Evolutionary conservation across 2,888 invertebrate genomes (phyloP), one percentile per base, ranked within the genome.

Genomic region (Sarcophaga carnaria): DNA sequence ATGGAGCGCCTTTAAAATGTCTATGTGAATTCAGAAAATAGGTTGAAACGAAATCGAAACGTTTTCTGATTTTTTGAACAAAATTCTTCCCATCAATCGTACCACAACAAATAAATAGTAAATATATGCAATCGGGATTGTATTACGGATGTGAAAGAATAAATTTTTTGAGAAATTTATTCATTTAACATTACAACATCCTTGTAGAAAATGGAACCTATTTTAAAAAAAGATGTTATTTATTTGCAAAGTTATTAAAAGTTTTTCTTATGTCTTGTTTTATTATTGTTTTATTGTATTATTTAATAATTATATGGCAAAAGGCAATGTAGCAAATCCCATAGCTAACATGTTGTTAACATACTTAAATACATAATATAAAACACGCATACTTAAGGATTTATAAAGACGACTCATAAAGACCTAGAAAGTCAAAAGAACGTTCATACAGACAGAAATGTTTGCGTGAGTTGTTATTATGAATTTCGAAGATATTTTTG

Each of bases 391-490:
- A 81, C 80, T 76, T 60, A 77, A 86, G 17, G 22, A 37, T 22
- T 37, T 70, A 60, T 60, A 66, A 66, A 45, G 25, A 45, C 45
- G 25, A 59, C 20, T 54, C 12, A 76, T 12, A 69, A 66, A 54
- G 25, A 72, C 27, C 27, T 66, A 22, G 20, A 60, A 83, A 62
- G 4, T 2, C 27, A 71, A 37, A 6, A 62, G 27, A 59, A 64
- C 17, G 25, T 71, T 80, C 27, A 62, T 70, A 66, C 62, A 54
- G 25, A 25, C 64, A 66, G 67, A 59, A 6, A 80, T 74, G 83
- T 84, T 87, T 87, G 83, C 87, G 87, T 87, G 87, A 75, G 70
- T 79, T 75, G 63, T 22, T 81, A 81, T 81, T 81, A 82, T 84
- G 70, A 87, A 75, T 83, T 76, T 75, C 74, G 59, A 74, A 49